These are phyloP conservation scores for Zeuzera pyrina DNA, from an alignment of 2,888 invertebrate species.

Conservation along the genomic window DNA sequence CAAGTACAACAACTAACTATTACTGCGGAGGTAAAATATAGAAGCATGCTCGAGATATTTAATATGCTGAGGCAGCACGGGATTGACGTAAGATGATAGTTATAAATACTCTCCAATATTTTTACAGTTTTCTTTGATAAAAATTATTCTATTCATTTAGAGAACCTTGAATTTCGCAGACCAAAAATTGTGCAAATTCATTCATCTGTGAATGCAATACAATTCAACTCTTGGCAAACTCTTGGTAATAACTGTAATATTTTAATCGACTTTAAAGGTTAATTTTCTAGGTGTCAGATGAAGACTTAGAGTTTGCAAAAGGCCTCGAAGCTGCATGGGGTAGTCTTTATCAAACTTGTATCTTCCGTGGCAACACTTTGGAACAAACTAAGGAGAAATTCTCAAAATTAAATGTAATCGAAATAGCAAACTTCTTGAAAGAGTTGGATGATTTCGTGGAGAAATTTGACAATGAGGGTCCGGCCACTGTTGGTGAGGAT, in stretches of 20 bases:
- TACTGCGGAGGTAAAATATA: slow-evolving; percentile 83
- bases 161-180: no score
- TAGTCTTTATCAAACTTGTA: slow-evolving; percentile 76
- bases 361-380: slow-evolving; percentile 79
- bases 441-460: slow-evolving; percentile 78
- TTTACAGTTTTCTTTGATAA: no score
- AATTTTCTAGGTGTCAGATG: slow-evolving; percentile 50
- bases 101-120: no score
- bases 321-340: slow-evolving; percentile 80
- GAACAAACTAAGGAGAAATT: slow-evolving; percentile 90
- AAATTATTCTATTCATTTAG: no score
- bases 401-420: slow-evolving; percentile 82
- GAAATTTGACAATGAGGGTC: slow-evolving; percentile 83
- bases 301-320: slow-evolving; percentile 72
- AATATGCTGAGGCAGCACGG: slow-evolving; percentile 80
- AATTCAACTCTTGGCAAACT: no score
- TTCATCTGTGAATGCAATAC: no score
- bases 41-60: slow-evolving; percentile 84
- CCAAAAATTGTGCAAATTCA: no score
- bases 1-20: slow-evolving; percentile 83
- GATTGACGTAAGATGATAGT: slow-evolving; percentile 46
- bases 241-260: no score
- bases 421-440: slow-evolving; percentile 79
- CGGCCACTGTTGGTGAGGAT: slow-evolving; percentile 84
- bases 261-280: no score